Evolutionary conservation across 2,888 invertebrate genomes (phyloP).

Genomic region (Aphodius granarius): DNA sequence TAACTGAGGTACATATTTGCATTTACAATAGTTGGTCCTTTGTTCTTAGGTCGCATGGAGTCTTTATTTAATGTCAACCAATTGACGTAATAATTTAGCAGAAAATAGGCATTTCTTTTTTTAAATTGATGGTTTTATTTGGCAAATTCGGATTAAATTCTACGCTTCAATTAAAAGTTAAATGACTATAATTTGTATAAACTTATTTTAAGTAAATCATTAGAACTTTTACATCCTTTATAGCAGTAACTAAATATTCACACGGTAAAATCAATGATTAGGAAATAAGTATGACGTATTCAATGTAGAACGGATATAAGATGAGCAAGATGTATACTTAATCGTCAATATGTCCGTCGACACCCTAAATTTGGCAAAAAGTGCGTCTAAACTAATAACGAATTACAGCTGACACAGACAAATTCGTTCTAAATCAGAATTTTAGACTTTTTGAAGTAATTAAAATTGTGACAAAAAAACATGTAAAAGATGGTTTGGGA

Average conservation of each 20-base stretch:
- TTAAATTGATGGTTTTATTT: too few relatives aligned
- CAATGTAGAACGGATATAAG: background rate
- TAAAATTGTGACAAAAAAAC: background rate
- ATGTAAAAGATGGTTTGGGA: background rate
- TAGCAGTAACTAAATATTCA: background rate
- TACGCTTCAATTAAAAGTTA: too few relatives aligned
- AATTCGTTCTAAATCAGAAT: background rate
- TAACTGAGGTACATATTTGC: too few relatives aligned
- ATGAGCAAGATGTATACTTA: background rate
- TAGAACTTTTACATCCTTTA: background rate
- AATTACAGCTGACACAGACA: background rate
- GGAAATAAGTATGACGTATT: background rate
- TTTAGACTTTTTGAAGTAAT: background rate
- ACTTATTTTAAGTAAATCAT: background rate
- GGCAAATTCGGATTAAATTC: too few relatives aligned
- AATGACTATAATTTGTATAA: background rate
- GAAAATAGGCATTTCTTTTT: too few relatives aligned
- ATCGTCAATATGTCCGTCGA: background rate
- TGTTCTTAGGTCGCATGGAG: too few relatives aligned
- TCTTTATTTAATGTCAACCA: too few relatives aligned
- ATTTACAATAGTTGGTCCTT: too few relatives aligned
- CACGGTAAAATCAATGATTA: background rate
- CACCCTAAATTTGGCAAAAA: background rate
- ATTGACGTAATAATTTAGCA: too few relatives aligned
- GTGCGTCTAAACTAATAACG: background rate